Evolutionary conservation across 2,888 invertebrate species (phyloP).

Genomic region (Temnothorax ravouxi): DNA sequence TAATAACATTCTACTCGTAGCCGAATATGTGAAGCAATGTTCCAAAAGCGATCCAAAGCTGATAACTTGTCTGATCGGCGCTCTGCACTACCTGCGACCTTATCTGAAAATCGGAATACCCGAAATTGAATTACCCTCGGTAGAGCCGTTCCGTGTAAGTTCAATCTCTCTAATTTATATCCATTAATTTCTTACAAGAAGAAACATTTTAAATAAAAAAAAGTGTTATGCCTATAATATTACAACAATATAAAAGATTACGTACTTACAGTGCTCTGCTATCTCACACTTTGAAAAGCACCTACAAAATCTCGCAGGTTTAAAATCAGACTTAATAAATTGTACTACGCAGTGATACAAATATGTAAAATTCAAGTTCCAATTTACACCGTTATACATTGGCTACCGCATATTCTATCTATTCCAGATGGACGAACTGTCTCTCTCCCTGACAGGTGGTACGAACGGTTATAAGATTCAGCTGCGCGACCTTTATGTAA

Average conservation of each 20-base stretch:
- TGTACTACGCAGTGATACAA: not conserved
- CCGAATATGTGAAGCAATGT: constrained; percentile 90
- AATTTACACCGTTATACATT: not conserved
- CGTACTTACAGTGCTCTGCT: not conserved
- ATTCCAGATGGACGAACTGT: constrained; percentile 86
- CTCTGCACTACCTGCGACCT: constrained; percentile 86
- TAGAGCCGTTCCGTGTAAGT: constrained; percentile 87
- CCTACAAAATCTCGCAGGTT: not conserved
- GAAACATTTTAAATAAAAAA: not conserved
- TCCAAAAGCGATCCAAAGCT: constrained; percentile 87
- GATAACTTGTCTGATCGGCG: constrained; percentile 84
- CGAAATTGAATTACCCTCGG: constrained; percentile 87
- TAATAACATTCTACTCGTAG: constrained; percentile 71
- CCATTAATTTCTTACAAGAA: not conserved
- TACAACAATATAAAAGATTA: not conserved
- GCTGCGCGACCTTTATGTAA: constrained; percentile 86
- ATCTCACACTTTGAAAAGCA: not conserved
- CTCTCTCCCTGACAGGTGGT: constrained; percentile 87
- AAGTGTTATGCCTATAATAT: not conserved
- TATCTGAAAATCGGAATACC: constrained; percentile 87
- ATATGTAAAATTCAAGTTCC: not conserved
- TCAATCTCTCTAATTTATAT: not conserved
- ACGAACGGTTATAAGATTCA: constrained; percentile 87
- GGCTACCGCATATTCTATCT: not conserved
- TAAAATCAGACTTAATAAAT: not conserved